Base-by-base conservation (phyloP, 2,888 invertebrate species). In the Diarsia mendica region DNA sequence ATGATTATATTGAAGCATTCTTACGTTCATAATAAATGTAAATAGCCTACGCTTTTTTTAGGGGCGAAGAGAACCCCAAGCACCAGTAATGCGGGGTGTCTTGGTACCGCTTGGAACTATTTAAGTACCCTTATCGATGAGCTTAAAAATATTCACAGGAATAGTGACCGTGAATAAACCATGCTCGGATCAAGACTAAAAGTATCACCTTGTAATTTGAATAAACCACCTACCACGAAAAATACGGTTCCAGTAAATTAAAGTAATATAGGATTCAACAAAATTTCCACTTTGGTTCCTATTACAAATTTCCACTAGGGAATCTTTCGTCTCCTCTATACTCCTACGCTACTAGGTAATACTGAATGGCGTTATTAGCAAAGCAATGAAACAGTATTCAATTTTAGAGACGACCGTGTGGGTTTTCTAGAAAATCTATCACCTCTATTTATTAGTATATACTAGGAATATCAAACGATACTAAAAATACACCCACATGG, bases 1-100 rank as follows among this genome's bases (percentile, higher is more conserved):
- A 72, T 72, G 80, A 81, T 84, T 80, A 84, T 80, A 77, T 61
- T 71, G 86, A 86, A 73, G 67, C 69, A 82, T 82, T 85, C 83
- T 71, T 84, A 84, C 79, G 80, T 72, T 86, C 86, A 79, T 84
- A 79, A 83, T 86, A 71, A 86, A 83, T 83, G 84, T 86, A 85
- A 83, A 83, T 86, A 78, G 64, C 65, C 79, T 61, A 63, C 58
- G 67, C 49, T 83, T 86, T 82, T 83, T 83, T 83, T 84, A 53
- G 74, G 83, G 83, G 80, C 65, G 69, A 72, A 61, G 64, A 73
- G 72, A 72, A 79, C 84, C 80, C 83, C 80, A 63, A 60, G 51
- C 48, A 64, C 46, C 68, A 23, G 51, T 53, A 74, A 69, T 39
- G 39, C 61, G 84, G 72, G 86, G 86, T 79, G 80, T 79, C 84